Evolutionary conservation across 2,797 vertebrate species (phyloP).

Genomic region (Muscicapa comitata): DNA sequence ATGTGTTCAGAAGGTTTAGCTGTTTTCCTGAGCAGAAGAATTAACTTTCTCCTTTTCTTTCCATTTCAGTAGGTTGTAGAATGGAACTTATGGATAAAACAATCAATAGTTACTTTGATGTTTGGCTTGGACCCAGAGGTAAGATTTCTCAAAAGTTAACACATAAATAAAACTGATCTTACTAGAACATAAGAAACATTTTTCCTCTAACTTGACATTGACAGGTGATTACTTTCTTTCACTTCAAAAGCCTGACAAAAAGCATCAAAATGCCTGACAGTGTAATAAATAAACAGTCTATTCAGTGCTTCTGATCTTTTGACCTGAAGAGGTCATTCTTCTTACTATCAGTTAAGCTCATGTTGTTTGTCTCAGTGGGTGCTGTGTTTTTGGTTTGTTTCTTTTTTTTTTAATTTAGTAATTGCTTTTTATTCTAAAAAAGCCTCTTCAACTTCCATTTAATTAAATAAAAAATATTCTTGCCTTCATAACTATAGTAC

Average conservation of each 20-base stretch:
- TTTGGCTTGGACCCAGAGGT: constrained; percentile 95
- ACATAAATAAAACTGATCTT: neutral
- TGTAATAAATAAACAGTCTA: neutral
- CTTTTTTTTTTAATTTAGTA: neutral
- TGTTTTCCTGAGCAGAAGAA: neutral
- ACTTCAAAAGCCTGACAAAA: too few relatives aligned
- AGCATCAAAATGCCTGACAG: neutral
- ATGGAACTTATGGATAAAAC: constrained; percentile 91
- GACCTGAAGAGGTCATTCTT: neutral
- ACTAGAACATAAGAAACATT: neutral
- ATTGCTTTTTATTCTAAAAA: neutral
- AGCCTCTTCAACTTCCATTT: neutral
- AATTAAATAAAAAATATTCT: neutral
- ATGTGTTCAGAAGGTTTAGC: neutral
- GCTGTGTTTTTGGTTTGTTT: too few relatives aligned
- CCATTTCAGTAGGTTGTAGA: constrained; percentile 73
- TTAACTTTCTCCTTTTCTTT: constrained; percentile 26
- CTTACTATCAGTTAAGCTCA: neutral
- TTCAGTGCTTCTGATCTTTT: neutral
- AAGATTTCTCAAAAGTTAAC: constrained; percentile 54
- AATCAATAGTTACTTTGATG: constrained; percentile 86
- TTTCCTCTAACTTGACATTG: neutral
- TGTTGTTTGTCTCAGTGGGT: neutral
- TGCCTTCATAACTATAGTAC: neutral
- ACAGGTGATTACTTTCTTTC: neutral